These are phyloP conservation scores for Lepidurus packardi DNA, from an alignment of 1,140 invertebrate species.

Conservation along the genomic window DNA sequence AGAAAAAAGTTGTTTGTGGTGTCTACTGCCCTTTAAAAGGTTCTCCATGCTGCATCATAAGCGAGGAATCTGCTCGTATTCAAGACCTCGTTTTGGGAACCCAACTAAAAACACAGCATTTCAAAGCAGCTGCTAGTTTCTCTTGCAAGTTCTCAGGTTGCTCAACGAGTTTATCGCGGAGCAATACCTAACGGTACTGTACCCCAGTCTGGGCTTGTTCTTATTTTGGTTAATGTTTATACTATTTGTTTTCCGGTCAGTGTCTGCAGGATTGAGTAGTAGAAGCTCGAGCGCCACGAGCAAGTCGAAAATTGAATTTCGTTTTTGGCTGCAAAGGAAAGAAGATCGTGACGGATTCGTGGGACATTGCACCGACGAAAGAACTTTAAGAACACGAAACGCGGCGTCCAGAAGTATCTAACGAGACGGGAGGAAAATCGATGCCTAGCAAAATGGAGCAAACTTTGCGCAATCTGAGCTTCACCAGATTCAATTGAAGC, in stretches of 20 bases:
- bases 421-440: not conserved
- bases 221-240: not conserved
- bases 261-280: not conserved
- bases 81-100: no score
- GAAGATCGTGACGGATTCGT: conserved; percentile 4
- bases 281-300: not conserved
- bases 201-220: not conserved
- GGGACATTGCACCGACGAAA: not conserved
- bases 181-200: not conserved
- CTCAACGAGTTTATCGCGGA: not conserved
- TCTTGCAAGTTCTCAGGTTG: not conserved
- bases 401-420: not conserved
- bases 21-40: no score
- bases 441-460: not conserved
- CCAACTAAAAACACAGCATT: no score
- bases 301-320: not conserved
- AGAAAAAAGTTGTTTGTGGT: no score
- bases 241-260: not conserved
- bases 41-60: no score
- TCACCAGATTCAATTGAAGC: not conserved
- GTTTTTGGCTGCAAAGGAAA: not conserved
- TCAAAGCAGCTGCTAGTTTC: no score
- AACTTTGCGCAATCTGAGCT: not conserved
- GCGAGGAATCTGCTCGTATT: no score
- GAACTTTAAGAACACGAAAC: not conserved